Conservation (phyloP, 2,888 invertebrate species). For the Odontocolon sp. region DNA sequence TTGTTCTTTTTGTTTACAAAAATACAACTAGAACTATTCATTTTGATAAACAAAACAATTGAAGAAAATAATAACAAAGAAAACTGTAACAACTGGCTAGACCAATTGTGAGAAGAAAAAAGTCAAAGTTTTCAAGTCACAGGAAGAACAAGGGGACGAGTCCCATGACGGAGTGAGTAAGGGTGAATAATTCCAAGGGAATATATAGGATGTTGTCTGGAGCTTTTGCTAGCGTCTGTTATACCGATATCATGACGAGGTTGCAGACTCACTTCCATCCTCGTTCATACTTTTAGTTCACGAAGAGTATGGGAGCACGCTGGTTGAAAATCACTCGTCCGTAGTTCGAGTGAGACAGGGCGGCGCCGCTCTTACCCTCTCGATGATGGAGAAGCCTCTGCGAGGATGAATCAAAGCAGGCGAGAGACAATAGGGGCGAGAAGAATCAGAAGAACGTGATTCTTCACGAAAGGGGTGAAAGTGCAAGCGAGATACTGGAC, state of each 20-base stretch:
- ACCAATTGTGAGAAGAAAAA: no score
- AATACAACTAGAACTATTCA: no score
- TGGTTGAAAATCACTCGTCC: conserved; percentile 70
- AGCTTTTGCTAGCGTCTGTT: background rate
- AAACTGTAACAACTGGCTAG: no score
- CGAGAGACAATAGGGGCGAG: conserved; percentile 58
- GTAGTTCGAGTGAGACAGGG: conserved; percentile 64
- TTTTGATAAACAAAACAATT: no score
- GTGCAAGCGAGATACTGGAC: conserved; percentile 31
- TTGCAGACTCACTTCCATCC: background rate
- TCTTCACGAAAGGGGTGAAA: background rate
- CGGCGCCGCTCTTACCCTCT: conserved; percentile 63
- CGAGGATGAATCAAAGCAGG: conserved; percentile 60
- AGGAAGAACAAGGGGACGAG: no score
- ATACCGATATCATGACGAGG: background rate
- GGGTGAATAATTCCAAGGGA: no score
- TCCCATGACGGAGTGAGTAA: no score
- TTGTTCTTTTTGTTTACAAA: no score
- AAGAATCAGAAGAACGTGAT: conserved; percentile 20
- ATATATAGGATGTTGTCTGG: background rate
- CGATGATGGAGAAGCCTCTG: conserved; percentile 64
- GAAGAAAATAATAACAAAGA: no score
- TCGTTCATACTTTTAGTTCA: background rate
- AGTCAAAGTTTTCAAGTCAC: no score
- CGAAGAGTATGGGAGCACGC: background rate